Evolutionary conservation across 2,888 invertebrate species (phyloP).

Genomic region (Drosophila fulvimacula): DNA sequence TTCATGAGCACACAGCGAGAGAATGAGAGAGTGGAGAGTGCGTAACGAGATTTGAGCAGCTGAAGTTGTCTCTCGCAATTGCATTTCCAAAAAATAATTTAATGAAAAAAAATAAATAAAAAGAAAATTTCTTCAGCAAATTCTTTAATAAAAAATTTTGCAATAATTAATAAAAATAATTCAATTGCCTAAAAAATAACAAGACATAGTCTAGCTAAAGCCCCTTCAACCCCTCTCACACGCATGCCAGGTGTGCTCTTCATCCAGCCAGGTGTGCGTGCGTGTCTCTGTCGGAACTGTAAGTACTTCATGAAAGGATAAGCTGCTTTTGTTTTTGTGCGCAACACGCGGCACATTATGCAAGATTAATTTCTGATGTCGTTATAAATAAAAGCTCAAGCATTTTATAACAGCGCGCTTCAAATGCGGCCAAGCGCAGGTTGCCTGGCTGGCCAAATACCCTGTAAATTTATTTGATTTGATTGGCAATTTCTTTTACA

Average conservation of each 20-base stretch:
- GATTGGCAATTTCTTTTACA: too few relatives aligned
- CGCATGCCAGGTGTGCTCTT: slow-evolving; percentile 5
- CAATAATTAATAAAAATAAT: not conserved
- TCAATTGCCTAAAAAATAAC: not conserved
- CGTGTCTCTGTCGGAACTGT: slow-evolving; percentile 17
- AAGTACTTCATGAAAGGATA: slow-evolving; percentile 74
- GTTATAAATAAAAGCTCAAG: slow-evolving; percentile 75
- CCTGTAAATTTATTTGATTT: not conserved
- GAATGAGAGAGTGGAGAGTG: slow-evolving; percentile 4
- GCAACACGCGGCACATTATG: slow-evolving; percentile 69
- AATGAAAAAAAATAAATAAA: not conserved
- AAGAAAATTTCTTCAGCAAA: too few relatives aligned
- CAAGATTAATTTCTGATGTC: slow-evolving; percentile 78
- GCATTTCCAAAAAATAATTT: slow-evolving; percentile 38
- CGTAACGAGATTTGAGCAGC: slow-evolving; percentile 8
- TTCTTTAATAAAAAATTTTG: not conserved
- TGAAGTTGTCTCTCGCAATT: slow-evolving; percentile 28
- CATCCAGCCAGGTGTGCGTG: slow-evolving; percentile 39
- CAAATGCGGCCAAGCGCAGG: slow-evolving; percentile 24
- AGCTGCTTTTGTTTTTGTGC: slow-evolving; percentile 52
- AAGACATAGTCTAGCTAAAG: too few relatives aligned
- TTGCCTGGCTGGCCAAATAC: not conserved
- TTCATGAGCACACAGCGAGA: slow-evolving; percentile 44
- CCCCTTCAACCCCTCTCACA: not conserved
- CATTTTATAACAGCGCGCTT: slow-evolving; percentile 69